Evolutionary conservation across 2,888 invertebrate genomes (phyloP), one percentile per base, ranked within the genome.

Genomic region (Trichogramma evanescens): DNA sequence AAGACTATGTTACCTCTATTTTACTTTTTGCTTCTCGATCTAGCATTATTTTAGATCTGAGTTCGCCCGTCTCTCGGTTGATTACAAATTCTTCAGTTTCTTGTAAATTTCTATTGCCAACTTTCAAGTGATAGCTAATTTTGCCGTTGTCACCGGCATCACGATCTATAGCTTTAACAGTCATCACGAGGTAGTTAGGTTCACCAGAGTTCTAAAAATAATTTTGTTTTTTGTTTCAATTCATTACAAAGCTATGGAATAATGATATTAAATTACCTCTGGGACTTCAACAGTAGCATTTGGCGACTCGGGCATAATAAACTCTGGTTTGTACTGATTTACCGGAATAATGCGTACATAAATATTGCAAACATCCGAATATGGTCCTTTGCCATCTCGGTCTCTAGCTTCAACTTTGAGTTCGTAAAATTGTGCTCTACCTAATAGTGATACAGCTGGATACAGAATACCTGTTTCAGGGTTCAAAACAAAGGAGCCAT

Each of bases 141-240:
- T 86, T 82, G 1, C 94, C 94, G 75, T 92, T 93, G 66, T 89
- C 89, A 1, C 92, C 93, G 0, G 83, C 81, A 73, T 95, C 94
- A 66, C 86, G 85, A 72, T 95, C 95, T 0, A 83, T 82, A 0
- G 95, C 95, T 72, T 87, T 86, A 0, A 94, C 88, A 1, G 89
- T 89, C 72, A 93, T 86, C 63, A 95, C 85, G 4, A 91, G 78
- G 73, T 88, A 89, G 70, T 89, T 87, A 1, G 86, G 84, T 66
- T 86, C 84, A 0, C 89, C 89, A 55, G 87, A 86, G 69, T 90
- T 91, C 88, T 85, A 66, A 55, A 78, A 78, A 67, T 44, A 50
- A 50, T 50, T 50, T 50, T 65, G 54, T 56, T 61, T 61, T 13
- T 58, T n/a, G 38, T 5, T 50, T 41, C 1, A 44, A 7, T 41